Evolutionary conservation across 1,140 invertebrate species (phyloP), one percentile per base, ranked within the genome.

Genomic region (Trichomalopsis sarcophagae): DNA sequence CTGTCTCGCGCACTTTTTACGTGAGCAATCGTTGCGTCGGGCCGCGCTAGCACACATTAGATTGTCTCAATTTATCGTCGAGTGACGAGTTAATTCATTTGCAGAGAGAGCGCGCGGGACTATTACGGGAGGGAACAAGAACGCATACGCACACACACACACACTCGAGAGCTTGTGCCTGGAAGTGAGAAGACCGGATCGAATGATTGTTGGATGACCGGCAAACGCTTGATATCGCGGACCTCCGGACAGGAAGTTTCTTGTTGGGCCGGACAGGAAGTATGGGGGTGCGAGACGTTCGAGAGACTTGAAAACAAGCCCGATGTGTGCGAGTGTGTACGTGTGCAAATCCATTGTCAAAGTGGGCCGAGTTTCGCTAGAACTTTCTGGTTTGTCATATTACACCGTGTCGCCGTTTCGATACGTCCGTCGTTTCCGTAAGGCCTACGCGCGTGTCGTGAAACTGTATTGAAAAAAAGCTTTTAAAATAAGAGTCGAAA

Each of bases 191-290:
- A 81, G 79, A 77, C 40, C 79, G 79, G 40, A 85, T 81, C 62
- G 50, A 82, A 71, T 77, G 55, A 74, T 85, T 82, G 80, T 55
- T 77, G 62, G 17, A 73, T 81, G 84, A 73, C 17, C 36, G 62
- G 77, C 36, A 0, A 30, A 71, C 6, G 75, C 21, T 23, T 66
- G 74, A 44, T 68, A 77, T 78, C n/a, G 9, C 23, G 9, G 44
- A 40, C 14, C 62, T 33, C 44, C 78, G 50, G 50, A 84, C 85
- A 44, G 85, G 85, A 86, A 86, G 78, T 86, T 17, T 62, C 89
- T 89, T 80, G 82, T 90, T 88, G 86, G 27, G n/a, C 2, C 9
- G 0, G 23, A 66, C 89, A 88, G 89, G 90, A 90, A 89, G 90
- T 89, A 71, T 83, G 80, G 85, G 55, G 80, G 84, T 79, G 33